Evolutionary conservation across 2,797 vertebrate species (phyloP).

Genomic region (Gymnoscopelus braueri): DNA sequence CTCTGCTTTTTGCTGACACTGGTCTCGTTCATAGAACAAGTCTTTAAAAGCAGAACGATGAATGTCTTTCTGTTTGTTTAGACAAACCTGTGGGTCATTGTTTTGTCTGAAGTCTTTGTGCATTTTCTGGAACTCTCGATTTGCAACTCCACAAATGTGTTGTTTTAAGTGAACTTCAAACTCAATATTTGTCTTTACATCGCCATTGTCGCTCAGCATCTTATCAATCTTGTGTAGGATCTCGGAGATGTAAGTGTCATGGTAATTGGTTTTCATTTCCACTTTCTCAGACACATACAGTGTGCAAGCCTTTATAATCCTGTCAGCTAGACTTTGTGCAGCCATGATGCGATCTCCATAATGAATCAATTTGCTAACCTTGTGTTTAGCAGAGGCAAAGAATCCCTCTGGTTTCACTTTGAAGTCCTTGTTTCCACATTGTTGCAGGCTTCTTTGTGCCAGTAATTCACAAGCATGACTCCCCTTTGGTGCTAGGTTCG

Average conservation of each 20-base stretch:
- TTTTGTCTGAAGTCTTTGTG: conserved; percentile 52
- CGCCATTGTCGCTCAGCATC: background rate
- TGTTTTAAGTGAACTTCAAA: conserved; percentile 73
- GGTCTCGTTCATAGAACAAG: conserved; percentile 60
- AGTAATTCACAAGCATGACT: conserved; percentile 40
- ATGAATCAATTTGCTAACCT: fast-evolving
- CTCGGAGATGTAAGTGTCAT: conserved; percentile 62
- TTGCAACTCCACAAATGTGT: conserved; percentile 65
- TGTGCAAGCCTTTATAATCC: conserved; percentile 44
- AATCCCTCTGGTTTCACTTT: background rate
- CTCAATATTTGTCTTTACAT: background rate
- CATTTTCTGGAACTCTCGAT: conserved; percentile 65
- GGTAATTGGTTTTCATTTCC: conserved; percentile 43
- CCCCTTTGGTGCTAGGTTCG: conserved; percentile 53
- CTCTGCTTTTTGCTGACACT: conserved; percentile 69
- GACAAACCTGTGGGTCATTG: conserved; percentile 57
- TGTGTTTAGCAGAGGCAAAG: fast-evolving
- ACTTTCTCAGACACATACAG: conserved; percentile 25
- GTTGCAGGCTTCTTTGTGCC: fast-evolving
- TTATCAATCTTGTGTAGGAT: conserved; percentile 64
- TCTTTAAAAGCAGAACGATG: conserved; percentile 68
- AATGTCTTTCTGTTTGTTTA: conserved; percentile 56
- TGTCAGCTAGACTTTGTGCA: conserved; percentile 34
- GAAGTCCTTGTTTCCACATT: conserved; percentile 7
- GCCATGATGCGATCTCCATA: background rate